A percentile compares a stretch with the other conserved stretches of the same genome.
Conservation (phyloP, 2,888 invertebrate genomes). For the Cordilura impudica region DNA sequence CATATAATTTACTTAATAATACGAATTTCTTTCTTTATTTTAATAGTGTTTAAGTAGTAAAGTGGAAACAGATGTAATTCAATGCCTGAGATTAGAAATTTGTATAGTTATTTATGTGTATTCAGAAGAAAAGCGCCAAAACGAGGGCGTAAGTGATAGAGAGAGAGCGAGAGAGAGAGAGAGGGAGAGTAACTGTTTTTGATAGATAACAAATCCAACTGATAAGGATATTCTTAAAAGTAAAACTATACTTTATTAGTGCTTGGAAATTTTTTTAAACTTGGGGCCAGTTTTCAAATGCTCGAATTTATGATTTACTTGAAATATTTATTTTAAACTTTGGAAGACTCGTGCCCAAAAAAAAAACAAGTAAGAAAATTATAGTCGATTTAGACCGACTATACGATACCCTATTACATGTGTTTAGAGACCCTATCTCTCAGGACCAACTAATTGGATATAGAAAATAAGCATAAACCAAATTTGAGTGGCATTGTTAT, state of each 20-base stretch:
- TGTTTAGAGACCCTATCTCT: too few species aligned
- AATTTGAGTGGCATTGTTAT: too few species aligned
- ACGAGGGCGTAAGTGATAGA: neutral
- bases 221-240: neutral
- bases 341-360: too few species aligned
- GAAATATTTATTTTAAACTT: too few species aligned
- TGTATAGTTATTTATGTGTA: neutral
- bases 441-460: too few species aligned
- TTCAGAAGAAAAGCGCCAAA: neutral
- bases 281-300: conserved; percentile 8
- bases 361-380: too few species aligned
- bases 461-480: too few species aligned
- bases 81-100: too few species aligned
- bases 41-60: too few species aligned
- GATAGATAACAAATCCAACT: neutral
- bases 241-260: neutral
- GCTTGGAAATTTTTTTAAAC: neutral
- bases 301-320: neutral
- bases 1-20: neutral
- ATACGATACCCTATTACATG: too few species aligned
- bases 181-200: neutral
- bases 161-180: neutral
- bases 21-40: neutral
- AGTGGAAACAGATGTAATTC: too few species aligned
- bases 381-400: too few species aligned